Conservation (phyloP, 1,140 invertebrate species). For the Monomorium pharaonis region DNA sequence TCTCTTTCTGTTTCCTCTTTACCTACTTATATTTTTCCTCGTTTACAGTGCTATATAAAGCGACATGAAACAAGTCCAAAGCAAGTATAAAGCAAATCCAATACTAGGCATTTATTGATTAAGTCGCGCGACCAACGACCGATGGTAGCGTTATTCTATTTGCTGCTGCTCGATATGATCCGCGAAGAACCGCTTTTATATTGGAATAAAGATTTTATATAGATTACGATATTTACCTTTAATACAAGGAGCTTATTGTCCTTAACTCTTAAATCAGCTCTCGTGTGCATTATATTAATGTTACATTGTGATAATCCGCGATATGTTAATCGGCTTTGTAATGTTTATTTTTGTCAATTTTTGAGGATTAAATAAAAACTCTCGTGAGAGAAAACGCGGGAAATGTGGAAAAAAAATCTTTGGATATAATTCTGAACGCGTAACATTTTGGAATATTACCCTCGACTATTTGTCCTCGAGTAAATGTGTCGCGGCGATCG, state of each 20-base stretch:
- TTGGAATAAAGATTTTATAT: neutral
- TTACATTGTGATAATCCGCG: neutral
- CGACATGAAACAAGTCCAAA: slow-evolving; percentile 53
- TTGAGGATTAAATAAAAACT: neutral
- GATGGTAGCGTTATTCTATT: slow-evolving; percentile 2
- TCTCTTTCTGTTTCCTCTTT: neutral
- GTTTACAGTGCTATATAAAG: slow-evolving; percentile 25
- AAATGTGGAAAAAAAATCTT: neutral
- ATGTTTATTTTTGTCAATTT: neutral
- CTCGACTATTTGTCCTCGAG: neutral
- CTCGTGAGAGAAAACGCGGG: neutral
- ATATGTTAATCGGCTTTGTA: neutral
- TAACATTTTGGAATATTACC: neutral
- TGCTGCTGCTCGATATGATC: slow-evolving; percentile 10
- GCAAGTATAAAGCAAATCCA: slow-evolving; percentile 40
- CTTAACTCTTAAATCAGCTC: neutral
- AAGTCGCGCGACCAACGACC: slow-evolving; percentile 47
- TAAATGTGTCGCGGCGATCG: slow-evolving; percentile 19
- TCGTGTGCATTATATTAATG: neutral
- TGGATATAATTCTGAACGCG: neutral
- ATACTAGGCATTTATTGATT: slow-evolving; percentile 62
- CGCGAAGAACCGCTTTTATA: neutral
- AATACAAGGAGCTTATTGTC: neutral
- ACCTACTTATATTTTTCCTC: slow-evolving; percentile 45
- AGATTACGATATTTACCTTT: neutral